These are phyloP conservation scores for Heliangelus exortis DNA, from an alignment of 2,797 vertebrate genomes.

Conservation along the genomic window DNA sequence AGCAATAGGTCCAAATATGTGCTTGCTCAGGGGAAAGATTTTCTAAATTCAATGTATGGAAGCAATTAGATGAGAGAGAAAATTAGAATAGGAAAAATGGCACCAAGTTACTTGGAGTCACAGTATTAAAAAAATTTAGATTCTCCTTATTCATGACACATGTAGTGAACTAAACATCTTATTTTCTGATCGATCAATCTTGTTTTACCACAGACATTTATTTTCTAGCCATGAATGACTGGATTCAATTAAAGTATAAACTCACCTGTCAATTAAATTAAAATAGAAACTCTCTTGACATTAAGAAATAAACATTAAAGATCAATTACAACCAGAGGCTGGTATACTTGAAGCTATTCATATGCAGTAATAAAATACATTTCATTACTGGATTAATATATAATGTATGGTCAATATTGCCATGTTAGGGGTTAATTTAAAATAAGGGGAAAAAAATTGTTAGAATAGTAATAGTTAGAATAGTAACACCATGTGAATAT, in stretches of 20 bases:
- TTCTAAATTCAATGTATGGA: constrained; percentile 3
- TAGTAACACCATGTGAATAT: background rate
- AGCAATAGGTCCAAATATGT: background rate
- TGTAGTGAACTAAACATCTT: background rate
- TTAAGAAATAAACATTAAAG: background rate
- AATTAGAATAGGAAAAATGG: background rate
- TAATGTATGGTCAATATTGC: background rate
- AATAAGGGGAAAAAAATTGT: background rate
- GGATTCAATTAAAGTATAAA: constrained; percentile 31
- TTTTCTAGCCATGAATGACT: constrained; percentile 11
- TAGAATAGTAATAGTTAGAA: background rate
- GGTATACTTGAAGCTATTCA: background rate
- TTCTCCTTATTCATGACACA: background rate
- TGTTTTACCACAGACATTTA: background rate
- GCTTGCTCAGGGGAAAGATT: background rate
- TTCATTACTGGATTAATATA: background rate
- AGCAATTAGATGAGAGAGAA: constrained; percentile 7
- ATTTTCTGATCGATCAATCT: background rate
- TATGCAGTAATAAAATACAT: background rate
- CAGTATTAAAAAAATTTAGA: background rate
- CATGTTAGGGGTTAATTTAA: background rate
- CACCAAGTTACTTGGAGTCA: background rate
- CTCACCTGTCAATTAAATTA: background rate
- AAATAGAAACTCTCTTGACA: background rate
- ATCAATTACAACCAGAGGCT: background rate